phyloP scores from a whole-genome alignment of 2,797 vertebrate species.

The Rhyacichthys aspro region DNA sequence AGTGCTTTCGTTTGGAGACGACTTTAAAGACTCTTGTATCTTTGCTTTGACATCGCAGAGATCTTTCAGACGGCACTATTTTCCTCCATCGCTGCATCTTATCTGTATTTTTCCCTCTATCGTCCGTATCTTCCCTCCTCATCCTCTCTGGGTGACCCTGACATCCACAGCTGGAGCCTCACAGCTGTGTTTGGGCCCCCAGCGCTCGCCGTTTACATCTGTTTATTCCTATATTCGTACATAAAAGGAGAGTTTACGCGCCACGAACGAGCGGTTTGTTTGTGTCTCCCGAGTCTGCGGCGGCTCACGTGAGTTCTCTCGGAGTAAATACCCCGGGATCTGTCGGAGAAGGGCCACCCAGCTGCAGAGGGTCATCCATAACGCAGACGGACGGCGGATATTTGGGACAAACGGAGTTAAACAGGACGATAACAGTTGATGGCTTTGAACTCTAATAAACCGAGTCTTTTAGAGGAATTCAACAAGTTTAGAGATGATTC shows the following conservation, averaged over 20 bases:
- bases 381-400: slow-evolving; percentile 39
- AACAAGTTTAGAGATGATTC: too few species aligned
- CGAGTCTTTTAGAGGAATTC: neutral
- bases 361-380: slow-evolving; percentile 32
- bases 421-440: slow-evolving; percentile 22
- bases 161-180: slow-evolving; percentile 56
- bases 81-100: neutral
- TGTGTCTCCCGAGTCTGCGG: neutral
- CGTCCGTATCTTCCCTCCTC: neutral
- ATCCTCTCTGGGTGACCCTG: slow-evolving; percentile 65
- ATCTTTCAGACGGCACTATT: neutral
- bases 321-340: slow-evolving; percentile 15
- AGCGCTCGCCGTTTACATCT: slow-evolving; percentile 44
- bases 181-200: slow-evolving; percentile 75
- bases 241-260: neutral
- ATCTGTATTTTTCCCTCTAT: neutral
- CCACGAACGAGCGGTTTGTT: slow-evolving; percentile 13
- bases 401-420: slow-evolving; percentile 21
- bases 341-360: slow-evolving; percentile 44
- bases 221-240: slow-evolving; percentile 43
- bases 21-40: slow-evolving; percentile 3
- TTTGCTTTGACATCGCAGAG: neutral
- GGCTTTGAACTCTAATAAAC: neutral
- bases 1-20: neutral
- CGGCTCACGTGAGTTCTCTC: neutral